Evolutionary conservation across 2,113 vertebrate species (phyloP).

Genomic region (Panthera leo): DNA sequence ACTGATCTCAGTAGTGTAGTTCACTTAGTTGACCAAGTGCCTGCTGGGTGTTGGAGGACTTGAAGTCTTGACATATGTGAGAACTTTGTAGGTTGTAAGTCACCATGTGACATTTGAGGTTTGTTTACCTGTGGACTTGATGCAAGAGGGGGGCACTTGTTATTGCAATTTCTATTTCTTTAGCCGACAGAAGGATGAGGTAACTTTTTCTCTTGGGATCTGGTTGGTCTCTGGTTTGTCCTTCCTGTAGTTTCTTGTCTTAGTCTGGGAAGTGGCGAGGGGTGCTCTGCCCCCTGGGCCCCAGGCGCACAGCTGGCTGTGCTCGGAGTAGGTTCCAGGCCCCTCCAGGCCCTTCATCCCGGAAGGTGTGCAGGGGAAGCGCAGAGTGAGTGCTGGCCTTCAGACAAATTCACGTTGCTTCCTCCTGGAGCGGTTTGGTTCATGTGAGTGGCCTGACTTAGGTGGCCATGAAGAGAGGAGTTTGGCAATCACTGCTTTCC

Average conservation of each 20-base stretch:
- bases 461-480: not conserved
- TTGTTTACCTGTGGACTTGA: not conserved
- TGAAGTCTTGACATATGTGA: not conserved
- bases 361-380: not conserved
- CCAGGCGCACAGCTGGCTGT: not conserved
- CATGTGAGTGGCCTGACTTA: not conserved
- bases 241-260: not conserved
- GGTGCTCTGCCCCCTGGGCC: conserved; percentile 31
- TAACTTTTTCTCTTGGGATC: not conserved
- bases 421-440: not conserved
- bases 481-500: not conserved
- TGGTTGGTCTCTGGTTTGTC: not conserved
- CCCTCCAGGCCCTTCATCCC: not conserved
- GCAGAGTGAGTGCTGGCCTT: not conserved
- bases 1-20: too few relatives aligned
- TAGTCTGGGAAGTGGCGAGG: not conserved
- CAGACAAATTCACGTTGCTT: not conserved
- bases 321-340: conserved; percentile 48
- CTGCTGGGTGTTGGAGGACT: not conserved
- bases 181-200: not conserved
- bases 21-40: not conserved
- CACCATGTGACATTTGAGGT: not conserved
- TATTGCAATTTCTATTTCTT: not conserved
- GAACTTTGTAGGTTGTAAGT: not conserved
- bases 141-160: not conserved